These are phyloP conservation scores for Nasalis larvatus DNA, from an alignment of 2,113 vertebrate species.

Conservation along the genomic window DNA sequence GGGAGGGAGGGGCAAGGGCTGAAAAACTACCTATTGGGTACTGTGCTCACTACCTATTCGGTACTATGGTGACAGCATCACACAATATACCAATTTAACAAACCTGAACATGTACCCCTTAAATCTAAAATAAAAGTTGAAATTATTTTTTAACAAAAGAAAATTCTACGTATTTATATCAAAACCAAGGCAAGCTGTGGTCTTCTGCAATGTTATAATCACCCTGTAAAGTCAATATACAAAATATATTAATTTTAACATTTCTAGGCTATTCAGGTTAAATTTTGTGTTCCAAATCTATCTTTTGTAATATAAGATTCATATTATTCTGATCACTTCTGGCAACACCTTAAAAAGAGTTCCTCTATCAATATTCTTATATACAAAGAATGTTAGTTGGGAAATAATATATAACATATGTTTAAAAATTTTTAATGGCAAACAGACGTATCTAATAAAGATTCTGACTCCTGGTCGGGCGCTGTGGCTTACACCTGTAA, in stretches of 20 bases:
- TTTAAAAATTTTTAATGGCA: not conserved
- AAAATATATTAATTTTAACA: conserved; percentile 13
- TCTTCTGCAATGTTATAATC: not conserved
- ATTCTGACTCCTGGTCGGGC: not conserved
- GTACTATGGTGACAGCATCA: too few relatives aligned
- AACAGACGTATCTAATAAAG: not conserved
- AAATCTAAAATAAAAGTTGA: too few relatives aligned
- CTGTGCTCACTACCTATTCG: too few relatives aligned
- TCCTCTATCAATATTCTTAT: not conserved
- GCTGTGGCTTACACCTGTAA: too few relatives aligned
- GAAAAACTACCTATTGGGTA: too few relatives aligned
- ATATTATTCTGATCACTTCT: conserved; percentile 11
- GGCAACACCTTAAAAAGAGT: conserved; percentile 21
- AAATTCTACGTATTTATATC: conserved; percentile 65
- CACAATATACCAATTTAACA: too few relatives aligned
- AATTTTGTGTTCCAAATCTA: not conserved
- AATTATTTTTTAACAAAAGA: too few relatives aligned
- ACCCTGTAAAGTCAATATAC: not conserved
- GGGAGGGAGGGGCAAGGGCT: too few relatives aligned
- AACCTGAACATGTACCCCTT: too few relatives aligned
- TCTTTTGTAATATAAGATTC: not conserved
- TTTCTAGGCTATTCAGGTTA: conserved; percentile 5
- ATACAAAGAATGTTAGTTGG: not conserved
- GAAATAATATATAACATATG: not conserved
- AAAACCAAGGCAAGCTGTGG: conserved; percentile 35